These are phyloP conservation scores for Pristis pectinata DNA, from an alignment of 2,797 vertebrate genomes.

Conservation along the genomic window DNA sequence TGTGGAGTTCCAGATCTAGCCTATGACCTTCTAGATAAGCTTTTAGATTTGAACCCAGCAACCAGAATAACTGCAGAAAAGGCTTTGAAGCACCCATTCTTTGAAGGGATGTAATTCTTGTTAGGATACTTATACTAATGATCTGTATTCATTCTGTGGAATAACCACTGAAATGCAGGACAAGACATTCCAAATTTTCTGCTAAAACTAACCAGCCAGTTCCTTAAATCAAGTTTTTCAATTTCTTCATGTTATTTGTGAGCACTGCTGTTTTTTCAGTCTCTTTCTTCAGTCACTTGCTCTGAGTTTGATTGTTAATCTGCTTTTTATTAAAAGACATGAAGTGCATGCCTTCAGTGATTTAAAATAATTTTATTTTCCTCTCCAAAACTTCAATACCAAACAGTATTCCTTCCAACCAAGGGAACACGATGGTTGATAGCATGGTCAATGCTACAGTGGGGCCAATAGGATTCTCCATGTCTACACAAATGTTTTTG, in stretches of 20 bases:
- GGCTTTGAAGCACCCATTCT: constrained; percentile 78
- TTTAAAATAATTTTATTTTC: background rate
- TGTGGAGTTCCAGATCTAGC: constrained; percentile 74
- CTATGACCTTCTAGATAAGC: constrained; percentile 81
- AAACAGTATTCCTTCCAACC: background rate
- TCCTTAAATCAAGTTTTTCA: background rate
- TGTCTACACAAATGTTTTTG: background rate
- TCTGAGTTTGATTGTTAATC: background rate
- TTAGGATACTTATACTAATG: background rate
- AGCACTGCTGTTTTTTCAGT: background rate
- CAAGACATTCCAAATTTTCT: background rate
- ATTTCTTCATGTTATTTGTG: background rate
- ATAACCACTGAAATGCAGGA: background rate
- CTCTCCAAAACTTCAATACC: background rate
- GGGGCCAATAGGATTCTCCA: too few species aligned
- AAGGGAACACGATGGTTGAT: too few species aligned
- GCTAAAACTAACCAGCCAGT: background rate
- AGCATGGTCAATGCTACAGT: background rate
- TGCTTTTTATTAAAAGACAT: background rate
- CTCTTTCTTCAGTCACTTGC: background rate
- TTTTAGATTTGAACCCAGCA: constrained; percentile 85
- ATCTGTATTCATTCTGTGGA: background rate
- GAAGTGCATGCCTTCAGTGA: background rate
- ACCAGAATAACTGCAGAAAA: constrained; percentile 79
- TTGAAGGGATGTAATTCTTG: constrained; percentile 55